These are phyloP conservation scores for Caenorhabditis imperialis DNA, from an alignment of 2,888 invertebrate genomes.

Conservation along the genomic window DNA sequence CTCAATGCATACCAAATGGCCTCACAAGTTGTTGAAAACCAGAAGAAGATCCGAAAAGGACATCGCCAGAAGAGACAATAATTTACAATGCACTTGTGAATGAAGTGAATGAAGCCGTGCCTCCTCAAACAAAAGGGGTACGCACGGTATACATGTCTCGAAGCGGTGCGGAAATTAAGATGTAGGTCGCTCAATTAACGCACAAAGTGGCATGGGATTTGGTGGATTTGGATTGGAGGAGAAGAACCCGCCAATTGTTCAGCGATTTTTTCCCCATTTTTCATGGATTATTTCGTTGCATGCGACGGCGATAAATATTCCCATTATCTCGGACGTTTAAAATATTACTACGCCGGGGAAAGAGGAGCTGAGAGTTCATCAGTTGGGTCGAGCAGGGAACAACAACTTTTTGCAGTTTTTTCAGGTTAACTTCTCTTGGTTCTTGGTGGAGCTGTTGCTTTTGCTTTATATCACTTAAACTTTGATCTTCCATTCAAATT, in stretches of 20 bases:
- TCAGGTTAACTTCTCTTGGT: no score
- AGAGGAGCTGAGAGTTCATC: background rate
- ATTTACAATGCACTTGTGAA: slow-evolving; percentile 55
- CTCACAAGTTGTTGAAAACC: slow-evolving; percentile 9
- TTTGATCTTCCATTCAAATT: no score
- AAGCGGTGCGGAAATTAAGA: slow-evolving; percentile 35
- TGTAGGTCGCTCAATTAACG: slow-evolving; percentile 47
- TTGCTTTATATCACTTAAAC: no score
- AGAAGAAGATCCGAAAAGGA: background rate
- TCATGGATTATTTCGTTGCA: slow-evolving; percentile 29
- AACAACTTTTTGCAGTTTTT: no score
- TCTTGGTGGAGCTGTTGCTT: no score
- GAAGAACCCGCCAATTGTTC: slow-evolving; percentile 24
- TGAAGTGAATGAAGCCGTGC: slow-evolving; percentile 42
- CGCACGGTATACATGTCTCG: slow-evolving; percentile 34
- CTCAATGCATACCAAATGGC: slow-evolving; percentile 39
- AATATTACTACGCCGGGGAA: slow-evolving; percentile 28
- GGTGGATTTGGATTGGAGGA: background rate
- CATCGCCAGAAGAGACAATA: slow-evolving; percentile 27
- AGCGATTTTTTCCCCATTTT: slow-evolving; percentile 21
- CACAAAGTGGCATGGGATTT: slow-evolving; percentile 14
- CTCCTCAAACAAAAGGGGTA: slow-evolving; percentile 20
- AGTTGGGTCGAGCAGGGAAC: no score
- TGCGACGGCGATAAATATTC: slow-evolving; percentile 30
- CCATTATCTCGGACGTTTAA: slow-evolving; percentile 28